These are phyloP conservation scores for Platyura marginata DNA, from an alignment of 1,140 invertebrate genomes.

Conservation along the genomic window DNA sequence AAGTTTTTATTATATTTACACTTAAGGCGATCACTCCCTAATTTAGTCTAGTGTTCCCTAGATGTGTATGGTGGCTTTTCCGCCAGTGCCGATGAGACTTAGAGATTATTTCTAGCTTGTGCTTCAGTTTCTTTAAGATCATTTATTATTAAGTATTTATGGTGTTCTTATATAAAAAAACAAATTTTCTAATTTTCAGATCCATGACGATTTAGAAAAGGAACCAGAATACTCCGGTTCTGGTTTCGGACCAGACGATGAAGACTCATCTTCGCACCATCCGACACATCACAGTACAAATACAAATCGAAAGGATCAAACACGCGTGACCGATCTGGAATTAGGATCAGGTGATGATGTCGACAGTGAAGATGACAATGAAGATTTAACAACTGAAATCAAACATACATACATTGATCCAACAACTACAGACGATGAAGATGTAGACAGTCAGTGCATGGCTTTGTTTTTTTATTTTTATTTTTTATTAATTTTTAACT, in stretches of 20 bases:
- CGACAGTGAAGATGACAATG: constrained; percentile 7
- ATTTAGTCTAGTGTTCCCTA: too few relatives aligned
- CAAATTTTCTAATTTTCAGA: constrained; percentile 15
- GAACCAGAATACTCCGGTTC: constrained; percentile 50
- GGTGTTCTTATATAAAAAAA: too few relatives aligned
- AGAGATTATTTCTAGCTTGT: too few relatives aligned
- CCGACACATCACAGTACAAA: constrained; percentile 10
- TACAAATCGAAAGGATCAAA: neutral
- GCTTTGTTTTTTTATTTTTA: constrained; percentile 3
- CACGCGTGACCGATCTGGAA: neutral
- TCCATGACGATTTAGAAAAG: constrained; percentile 30
- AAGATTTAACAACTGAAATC: constrained; percentile 4
- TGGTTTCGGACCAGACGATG: constrained; percentile 47
- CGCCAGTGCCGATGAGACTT: too few relatives aligned
- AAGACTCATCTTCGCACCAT: constrained; percentile 27
- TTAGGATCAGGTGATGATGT: constrained; percentile 5
- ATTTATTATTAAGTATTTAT: too few relatives aligned
- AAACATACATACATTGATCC: constrained; percentile 3
- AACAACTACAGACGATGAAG: neutral
- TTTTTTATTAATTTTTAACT: neutral
- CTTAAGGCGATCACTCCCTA: too few relatives aligned
- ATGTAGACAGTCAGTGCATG: constrained; percentile 7
- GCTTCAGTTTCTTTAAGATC: too few relatives aligned
- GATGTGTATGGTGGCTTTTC: too few relatives aligned
- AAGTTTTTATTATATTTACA: too few relatives aligned